phyloP scores from a whole-genome alignment of 37 sponge, comb jelly and placozoan genomes.

The Mnemiopsis leidyi region DNA sequence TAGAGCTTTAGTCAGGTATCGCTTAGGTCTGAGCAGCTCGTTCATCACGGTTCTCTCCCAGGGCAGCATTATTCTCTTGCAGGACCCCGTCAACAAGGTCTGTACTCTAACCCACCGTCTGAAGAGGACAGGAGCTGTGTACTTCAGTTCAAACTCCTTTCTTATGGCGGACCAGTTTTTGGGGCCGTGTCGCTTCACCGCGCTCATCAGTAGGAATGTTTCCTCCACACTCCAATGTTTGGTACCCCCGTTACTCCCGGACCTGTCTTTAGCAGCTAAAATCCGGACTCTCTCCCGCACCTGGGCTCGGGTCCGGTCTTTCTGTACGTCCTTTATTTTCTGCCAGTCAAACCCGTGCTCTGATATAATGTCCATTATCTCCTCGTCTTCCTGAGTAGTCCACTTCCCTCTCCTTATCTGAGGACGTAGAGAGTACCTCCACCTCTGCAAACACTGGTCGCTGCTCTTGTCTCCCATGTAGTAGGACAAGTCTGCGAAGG shows the following conservation, averaged over 20 bases:
- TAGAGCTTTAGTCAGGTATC: neutral
- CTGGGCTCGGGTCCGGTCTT: conserved; percentile 25
- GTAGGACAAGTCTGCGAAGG: conserved; percentile 30
- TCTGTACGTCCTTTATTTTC: conserved; percentile 44
- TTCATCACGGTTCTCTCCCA: conserved; percentile 30
- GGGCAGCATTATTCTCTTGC: neutral
- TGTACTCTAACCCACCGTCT: neutral
- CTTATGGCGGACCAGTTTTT: conserved; percentile 1
- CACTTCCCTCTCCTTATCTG: conserved; percentile 57
- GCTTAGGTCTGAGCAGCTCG: neutral
- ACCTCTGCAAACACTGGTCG: conserved; percentile 55
- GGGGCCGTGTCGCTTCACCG: neutral
- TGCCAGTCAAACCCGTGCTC: conserved; percentile 56
- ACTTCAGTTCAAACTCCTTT: neutral
- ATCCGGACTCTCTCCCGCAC: conserved; percentile 35
- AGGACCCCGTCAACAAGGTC: neutral
- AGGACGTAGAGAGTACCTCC: conserved; percentile 47
- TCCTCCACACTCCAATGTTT: neutral
- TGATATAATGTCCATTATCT: conserved; percentile 1
- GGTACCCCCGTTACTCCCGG: conserved; percentile 19
- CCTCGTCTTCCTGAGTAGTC: conserved; percentile 38
- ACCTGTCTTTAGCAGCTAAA: conserved; percentile 13
- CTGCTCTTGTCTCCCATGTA: conserved; percentile 60
- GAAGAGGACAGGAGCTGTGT: conserved; percentile 49
- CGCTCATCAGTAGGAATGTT: neutral